phyloP scores from a whole-genome alignment of 2,888 invertebrate genomes.

The Apamea epomidion region DNA sequence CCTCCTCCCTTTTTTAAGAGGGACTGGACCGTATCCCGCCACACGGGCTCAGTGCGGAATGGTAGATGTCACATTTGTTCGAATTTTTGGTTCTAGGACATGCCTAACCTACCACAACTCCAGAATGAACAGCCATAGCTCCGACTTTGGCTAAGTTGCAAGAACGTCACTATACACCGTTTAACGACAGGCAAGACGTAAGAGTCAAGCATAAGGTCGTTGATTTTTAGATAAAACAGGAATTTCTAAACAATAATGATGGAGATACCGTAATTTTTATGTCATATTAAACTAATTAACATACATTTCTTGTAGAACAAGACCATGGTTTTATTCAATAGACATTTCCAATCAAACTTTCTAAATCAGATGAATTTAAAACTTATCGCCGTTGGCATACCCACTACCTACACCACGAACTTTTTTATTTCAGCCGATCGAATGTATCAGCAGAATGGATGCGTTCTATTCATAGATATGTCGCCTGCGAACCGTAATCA shows the following conservation, averaged over 20 bases:
- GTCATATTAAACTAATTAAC: constrained; percentile 44
- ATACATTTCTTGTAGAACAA: constrained; percentile 50
- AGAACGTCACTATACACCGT: not conserved
- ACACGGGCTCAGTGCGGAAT: too few relatives aligned
- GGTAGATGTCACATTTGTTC: too few relatives aligned
- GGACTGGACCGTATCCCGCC: too few relatives aligned
- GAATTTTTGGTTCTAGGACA: too few relatives aligned
- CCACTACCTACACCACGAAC: constrained; percentile 41
- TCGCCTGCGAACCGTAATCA: constrained; percentile 62
- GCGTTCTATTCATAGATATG: constrained; percentile 71
- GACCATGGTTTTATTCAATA: constrained; percentile 25
- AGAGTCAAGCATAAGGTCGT: not conserved
- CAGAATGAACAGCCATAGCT: not conserved
- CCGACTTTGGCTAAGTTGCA: not conserved
- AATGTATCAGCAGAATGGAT: constrained; percentile 66
- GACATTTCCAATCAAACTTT: constrained; percentile 59
- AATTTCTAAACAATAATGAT: constrained; percentile 8
- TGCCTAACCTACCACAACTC: not conserved
- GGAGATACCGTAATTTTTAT: constrained; percentile 15
- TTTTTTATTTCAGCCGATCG: constrained; percentile 70
- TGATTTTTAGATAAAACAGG: not conserved
- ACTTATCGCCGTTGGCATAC: constrained; percentile 49
- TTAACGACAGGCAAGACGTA: not conserved
- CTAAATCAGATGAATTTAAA: constrained; percentile 61
- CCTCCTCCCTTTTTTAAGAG: too few relatives aligned